A percentile compares a stretch with the other conserved stretches of the same genome.
These are phyloP conservation scores for Luscinia megarhynchos DNA, from an alignment of 2,797 vertebrate species.

Conservation along the genomic window DNA sequence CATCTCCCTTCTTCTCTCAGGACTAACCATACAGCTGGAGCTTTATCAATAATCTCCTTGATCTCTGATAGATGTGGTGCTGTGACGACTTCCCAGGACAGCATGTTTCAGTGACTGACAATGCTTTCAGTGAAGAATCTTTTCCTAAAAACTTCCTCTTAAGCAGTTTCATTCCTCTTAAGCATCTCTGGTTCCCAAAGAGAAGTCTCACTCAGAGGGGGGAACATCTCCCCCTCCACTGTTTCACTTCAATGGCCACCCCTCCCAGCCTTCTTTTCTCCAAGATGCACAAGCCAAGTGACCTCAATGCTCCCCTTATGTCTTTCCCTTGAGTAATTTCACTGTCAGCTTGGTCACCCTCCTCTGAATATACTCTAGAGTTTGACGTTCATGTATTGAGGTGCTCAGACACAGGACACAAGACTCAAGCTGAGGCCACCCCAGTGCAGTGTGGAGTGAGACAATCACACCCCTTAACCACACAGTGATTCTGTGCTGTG, in stretches of 20 bases:
- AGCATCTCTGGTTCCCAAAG: background rate
- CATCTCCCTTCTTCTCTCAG: background rate
- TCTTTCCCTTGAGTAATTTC: background rate
- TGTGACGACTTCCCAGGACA: background rate
- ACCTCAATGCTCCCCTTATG: background rate
- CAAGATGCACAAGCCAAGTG: background rate
- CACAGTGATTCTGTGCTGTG: background rate
- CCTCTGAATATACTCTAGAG: background rate
- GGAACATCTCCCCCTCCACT: background rate
- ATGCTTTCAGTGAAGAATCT: background rate
- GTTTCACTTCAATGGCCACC: accelerated
- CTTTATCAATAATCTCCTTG: accelerated
- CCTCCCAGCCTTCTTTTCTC: background rate
- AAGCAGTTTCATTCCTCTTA: background rate
- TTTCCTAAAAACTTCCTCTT: background rate
- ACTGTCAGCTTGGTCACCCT: background rate
- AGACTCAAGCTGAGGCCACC: background rate
- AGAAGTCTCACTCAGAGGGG: no score
- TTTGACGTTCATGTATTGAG: background rate
- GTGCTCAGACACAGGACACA: no score
- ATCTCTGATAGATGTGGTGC: background rate
- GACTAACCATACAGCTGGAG: background rate
- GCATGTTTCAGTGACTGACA: background rate
- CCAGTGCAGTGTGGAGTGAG: background rate
- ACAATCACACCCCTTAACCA: background rate